Base-by-base conservation (phyloP, 2,797 vertebrate species). In the Cossypha dichroa region DNA sequence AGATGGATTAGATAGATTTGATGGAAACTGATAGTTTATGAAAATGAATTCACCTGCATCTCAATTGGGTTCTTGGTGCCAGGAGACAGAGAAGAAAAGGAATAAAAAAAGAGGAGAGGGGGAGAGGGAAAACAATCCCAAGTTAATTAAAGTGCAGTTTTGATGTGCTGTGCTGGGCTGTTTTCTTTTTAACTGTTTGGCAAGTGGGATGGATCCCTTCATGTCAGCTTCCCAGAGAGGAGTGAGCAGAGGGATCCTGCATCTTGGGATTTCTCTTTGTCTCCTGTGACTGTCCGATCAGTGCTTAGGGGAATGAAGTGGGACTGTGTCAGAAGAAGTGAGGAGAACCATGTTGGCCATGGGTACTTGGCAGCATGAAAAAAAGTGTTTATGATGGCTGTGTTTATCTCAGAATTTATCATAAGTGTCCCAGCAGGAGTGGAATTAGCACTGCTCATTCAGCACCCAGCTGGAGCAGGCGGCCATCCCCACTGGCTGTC, bases 31-130 rank as follows among this genome's bases (percentile, higher is more conserved):
- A 93, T 96, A 87, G 86, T 88, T 95, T 95, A 93, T 69, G 64
- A 96, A 96, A 97, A 96, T 83, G 64, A 96, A 92, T 96, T 94
- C 88, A 93, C 85, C 91, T 95, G 74, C 86, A 52, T 95, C 95
- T 97, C 92, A 91, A 63, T 96, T 96, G 89, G 75, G 83, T 80
- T 94, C 79, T 94, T 67, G 95, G 49, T 87, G 92, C 84, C 60
- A 73, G 40, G 83, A 88, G 91, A 66, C 55, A 18, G 51, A 36
- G 72, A 74, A 76, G 58, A 68, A 18, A 51, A 67, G 59, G n/a
- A 29, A 59, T 48, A 67, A 63, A 87, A 85, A 85, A 34, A 66
- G 70, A 59, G 36, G 3, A 58, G 46, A 80, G 8, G n/a, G 38
- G 58, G 69, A 93, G 76, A 69, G 18, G 34, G 38, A 59, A 85